Percentiles rank a stretch among this genome's conserved stretches.
phyloP scores from a whole-genome alignment of 2,888 invertebrate genomes.

The Lasioglossum calceatum region DNA sequence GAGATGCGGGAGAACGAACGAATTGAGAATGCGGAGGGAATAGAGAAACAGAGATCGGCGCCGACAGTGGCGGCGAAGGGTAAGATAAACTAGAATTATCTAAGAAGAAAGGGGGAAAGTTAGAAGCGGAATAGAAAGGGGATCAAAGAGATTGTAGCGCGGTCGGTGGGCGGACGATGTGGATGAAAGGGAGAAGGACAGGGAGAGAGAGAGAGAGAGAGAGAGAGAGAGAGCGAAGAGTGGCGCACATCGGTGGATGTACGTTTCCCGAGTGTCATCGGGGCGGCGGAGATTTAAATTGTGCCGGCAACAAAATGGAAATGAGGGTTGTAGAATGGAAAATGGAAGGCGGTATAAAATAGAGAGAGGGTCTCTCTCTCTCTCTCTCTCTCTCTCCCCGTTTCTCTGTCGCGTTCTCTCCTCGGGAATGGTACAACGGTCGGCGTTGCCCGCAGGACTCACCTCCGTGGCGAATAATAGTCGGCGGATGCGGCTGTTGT shows the following conservation, averaged over 20 bases:
- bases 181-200: background rate
- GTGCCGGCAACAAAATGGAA: constrained; percentile 76
- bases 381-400: background rate
- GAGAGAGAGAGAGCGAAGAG: background rate
- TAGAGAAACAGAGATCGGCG: background rate
- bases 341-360: constrained; percentile 77
- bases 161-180: background rate
- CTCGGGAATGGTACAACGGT: constrained; percentile 41
- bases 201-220: background rate
- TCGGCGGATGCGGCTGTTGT: constrained; percentile 77
- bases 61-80: background rate
- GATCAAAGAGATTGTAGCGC: background rate
- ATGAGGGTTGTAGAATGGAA: constrained; percentile 78
- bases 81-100: constrained; percentile 9
- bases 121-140: background rate
- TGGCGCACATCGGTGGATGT: constrained; percentile 54
- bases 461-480: constrained; percentile 76
- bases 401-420: background rate
- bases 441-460: constrained; percentile 59
- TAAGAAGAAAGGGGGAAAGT: background rate
- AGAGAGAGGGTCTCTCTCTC: constrained; percentile 43
- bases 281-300: constrained; percentile 73
- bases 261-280: constrained; percentile 73
- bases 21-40: background rate
- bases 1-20: background rate